phyloP scores from a whole-genome alignment of 2,113 vertebrate species.

The Amphilophus citrinellus region DNA sequence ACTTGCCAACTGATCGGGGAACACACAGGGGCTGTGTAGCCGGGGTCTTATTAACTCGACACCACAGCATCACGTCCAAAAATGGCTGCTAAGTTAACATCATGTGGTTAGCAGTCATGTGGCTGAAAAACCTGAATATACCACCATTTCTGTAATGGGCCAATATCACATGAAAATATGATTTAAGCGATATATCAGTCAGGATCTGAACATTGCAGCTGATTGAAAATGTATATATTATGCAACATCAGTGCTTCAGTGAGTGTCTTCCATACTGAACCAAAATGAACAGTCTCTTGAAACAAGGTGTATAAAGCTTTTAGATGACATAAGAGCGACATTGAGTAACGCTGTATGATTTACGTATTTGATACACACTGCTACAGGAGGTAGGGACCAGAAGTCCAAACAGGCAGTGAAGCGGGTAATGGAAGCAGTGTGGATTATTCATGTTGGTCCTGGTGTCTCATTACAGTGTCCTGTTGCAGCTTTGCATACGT shows the following conservation, averaged over 20 bases:
- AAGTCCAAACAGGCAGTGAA: conserved; percentile 53
- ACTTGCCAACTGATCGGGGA: no score
- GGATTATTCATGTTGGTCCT: conserved; percentile 76
- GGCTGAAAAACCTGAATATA: no score
- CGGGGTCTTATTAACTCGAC: no score
- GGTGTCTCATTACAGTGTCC: conserved; percentile 68
- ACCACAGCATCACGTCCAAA: no score
- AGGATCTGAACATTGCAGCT: background rate
- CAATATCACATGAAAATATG: background rate
- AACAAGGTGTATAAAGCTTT: background rate
- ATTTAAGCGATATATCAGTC: background rate
- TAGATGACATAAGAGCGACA: background rate
- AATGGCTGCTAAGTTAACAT: no score
- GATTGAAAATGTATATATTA: background rate
- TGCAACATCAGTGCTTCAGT: fast-evolving
- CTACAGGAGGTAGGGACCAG: background rate
- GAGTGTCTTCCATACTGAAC: background rate
- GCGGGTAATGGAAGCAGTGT: conserved; percentile 71
- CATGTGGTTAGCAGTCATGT: no score
- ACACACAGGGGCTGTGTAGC: no score
- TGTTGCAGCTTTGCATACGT: conserved; percentile 37
- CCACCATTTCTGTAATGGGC: no score
- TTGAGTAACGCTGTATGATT: background rate
- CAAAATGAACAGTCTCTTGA: background rate
- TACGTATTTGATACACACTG: background rate